phyloP scores from a whole-genome alignment of 2,888 invertebrate species.

The Ichneumoninae sp. region DNA sequence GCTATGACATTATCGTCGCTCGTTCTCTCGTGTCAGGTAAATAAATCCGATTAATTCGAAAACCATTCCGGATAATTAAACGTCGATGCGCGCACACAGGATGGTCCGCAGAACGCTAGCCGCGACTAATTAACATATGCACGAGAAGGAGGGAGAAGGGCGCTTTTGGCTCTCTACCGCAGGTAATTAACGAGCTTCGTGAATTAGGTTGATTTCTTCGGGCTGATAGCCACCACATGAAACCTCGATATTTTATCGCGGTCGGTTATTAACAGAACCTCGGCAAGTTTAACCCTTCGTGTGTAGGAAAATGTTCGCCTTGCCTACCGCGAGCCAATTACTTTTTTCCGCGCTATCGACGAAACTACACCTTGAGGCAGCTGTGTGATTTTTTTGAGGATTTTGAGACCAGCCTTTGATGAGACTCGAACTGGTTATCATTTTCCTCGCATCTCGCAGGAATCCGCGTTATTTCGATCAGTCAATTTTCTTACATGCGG shows the following conservation, averaged over 20 bases:
- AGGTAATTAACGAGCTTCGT: slow-evolving; percentile 48
- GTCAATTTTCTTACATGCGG: neutral
- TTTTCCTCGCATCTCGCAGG: neutral
- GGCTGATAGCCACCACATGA: slow-evolving; percentile 17
- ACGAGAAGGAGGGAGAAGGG: slow-evolving; percentile 37
- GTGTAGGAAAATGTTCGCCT: neutral
- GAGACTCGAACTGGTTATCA: neutral
- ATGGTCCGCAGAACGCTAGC: slow-evolving; percentile 56
- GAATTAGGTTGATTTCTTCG: slow-evolving; percentile 59
- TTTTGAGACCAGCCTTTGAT: neutral
- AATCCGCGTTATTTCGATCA: neutral
- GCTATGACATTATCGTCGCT: slow-evolving; percentile 50
- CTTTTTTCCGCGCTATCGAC: neutral
- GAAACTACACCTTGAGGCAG: neutral
- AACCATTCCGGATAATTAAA: slow-evolving; percentile 73
- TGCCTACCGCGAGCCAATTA: neutral
- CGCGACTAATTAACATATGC: slow-evolving; percentile 69
- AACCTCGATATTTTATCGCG: slow-evolving; percentile 15
- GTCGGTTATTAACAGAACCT: neutral
- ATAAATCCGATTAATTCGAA: slow-evolving; percentile 73
- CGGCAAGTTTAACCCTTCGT: neutral
- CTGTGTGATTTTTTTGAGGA: neutral
- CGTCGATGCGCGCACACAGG: slow-evolving; percentile 65
- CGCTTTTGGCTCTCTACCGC: slow-evolving; percentile 11
- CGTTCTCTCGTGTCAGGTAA: slow-evolving; percentile 64